Evolutionary conservation across 2,113 vertebrate genomes (phyloP).

Genomic region (Oncorhynchus kisutch): DNA sequence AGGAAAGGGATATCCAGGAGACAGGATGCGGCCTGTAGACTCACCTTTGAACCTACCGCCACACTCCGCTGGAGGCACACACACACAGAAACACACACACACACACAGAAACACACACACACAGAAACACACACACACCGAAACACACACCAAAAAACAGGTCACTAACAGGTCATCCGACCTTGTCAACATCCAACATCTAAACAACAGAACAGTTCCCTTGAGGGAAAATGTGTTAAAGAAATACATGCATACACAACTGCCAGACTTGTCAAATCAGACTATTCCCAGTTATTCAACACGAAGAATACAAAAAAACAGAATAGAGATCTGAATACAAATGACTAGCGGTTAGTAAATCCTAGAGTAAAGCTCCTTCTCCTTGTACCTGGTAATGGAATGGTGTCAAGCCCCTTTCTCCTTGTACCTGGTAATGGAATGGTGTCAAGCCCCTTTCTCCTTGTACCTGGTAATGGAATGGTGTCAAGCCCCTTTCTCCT

Average conservation of each 20-base stretch:
- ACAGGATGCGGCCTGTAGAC: no score
- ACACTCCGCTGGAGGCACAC: slow-evolving; percentile 83
- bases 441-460: no score
- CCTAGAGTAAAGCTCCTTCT: slow-evolving; percentile 12
- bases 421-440: no score
- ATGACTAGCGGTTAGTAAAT: slow-evolving; percentile 21
- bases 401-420: no score
- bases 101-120: slow-evolving; percentile 8
- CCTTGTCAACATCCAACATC: neutral
- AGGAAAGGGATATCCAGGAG: no score
- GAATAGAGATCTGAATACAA: slow-evolving; percentile 19
- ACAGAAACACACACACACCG: neutral
- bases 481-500: neutral
- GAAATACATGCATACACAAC: neutral
- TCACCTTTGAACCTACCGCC: slow-evolving; percentile 62
- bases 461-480: no score
- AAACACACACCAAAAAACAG: neutral
- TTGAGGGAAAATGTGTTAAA: neutral
- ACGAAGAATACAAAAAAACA: neutral
- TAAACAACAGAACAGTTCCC: neutral
- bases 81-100: neutral
- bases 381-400: neutral
- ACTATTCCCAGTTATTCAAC: neutral
- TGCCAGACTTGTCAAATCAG: neutral
- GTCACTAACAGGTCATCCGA: neutral